phyloP scores from a whole-genome alignment of 2,888 invertebrate genomes.

The Andricus curvator region DNA sequence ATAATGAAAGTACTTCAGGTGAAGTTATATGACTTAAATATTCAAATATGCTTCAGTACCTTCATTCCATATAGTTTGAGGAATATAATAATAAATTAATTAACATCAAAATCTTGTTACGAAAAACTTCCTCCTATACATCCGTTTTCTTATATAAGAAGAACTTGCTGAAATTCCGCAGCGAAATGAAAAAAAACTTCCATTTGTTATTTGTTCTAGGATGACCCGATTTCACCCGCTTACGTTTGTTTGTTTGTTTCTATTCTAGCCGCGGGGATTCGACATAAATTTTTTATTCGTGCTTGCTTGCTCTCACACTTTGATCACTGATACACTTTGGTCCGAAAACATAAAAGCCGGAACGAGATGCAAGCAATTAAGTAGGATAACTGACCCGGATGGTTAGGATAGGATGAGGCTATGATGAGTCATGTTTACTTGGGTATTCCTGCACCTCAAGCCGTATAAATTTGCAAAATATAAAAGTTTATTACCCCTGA shows the following conservation, averaged over 20 bases:
- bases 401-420: constrained; percentile 43
- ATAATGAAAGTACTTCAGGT: too few species aligned
- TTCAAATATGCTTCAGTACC: too few species aligned
- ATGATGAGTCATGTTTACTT: constrained; percentile 22
- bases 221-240: not conserved
- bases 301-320: not conserved
- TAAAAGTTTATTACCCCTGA: constrained; percentile 48
- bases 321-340: constrained; percentile 13
- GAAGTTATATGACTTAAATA: too few species aligned
- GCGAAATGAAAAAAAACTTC: not conserved
- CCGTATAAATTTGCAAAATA: constrained; percentile 44
- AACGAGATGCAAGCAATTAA: constrained; percentile 44
- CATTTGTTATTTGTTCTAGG: not conserved
- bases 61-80: too few species aligned
- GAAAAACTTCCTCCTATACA: not conserved
- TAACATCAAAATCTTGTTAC: not conserved
- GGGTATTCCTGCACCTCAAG: not conserved
- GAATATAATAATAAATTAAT: not conserved
- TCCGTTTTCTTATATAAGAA: not conserved
- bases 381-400: constrained; percentile 43
- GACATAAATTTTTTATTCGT: constrained; percentile 14
- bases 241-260: constrained; percentile 14
- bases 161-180: not conserved
- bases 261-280: constrained; percentile 15
- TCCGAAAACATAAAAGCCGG: not conserved